Evolutionary conservation across 2,113 vertebrate genomes (phyloP).

Genomic region (Leptobrachium leishanense): DNA sequence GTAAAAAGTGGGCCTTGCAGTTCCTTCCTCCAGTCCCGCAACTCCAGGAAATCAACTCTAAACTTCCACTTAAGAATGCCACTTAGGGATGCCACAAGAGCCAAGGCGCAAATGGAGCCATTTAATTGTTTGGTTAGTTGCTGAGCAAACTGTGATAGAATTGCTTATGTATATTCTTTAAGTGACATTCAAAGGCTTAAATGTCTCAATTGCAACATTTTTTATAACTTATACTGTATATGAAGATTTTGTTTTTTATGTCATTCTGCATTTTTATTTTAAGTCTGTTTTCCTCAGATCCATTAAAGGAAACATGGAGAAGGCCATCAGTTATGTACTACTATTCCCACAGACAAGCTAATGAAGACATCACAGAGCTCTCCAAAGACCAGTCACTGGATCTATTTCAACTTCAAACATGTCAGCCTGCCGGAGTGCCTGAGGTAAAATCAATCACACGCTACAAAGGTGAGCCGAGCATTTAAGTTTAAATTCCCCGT

Average conservation of each 20-base stretch:
- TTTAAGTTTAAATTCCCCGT: constrained; percentile 56
- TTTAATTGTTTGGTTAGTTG: too few species aligned
- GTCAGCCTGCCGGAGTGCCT: constrained; percentile 52
- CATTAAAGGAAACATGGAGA: background rate
- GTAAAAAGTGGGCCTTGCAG: too few species aligned
- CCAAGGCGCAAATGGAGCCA: too few species aligned
- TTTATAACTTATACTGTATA: background rate
- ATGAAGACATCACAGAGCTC: constrained; percentile 62
- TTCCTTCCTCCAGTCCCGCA: too few species aligned
- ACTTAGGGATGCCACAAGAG: too few species aligned
- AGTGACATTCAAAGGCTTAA: too few species aligned
- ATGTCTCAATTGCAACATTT: too few species aligned
- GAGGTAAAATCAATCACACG: constrained; percentile 52
- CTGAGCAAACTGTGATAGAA: too few species aligned
- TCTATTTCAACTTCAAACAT: constrained; percentile 63
- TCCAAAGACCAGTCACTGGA: constrained; percentile 57
- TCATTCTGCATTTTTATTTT: background rate
- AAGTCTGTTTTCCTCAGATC: background rate
- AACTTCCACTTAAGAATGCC: too few species aligned
- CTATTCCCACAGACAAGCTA: constrained; percentile 55
- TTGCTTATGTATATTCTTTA: too few species aligned
- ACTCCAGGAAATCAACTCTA: too few species aligned
- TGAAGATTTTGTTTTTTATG: background rate
- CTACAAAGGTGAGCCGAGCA: constrained; percentile 52
- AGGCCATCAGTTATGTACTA: constrained; percentile 51